Conservation (phyloP, 2,797 vertebrate genomes). For the Steatocranus sp. region DNA sequence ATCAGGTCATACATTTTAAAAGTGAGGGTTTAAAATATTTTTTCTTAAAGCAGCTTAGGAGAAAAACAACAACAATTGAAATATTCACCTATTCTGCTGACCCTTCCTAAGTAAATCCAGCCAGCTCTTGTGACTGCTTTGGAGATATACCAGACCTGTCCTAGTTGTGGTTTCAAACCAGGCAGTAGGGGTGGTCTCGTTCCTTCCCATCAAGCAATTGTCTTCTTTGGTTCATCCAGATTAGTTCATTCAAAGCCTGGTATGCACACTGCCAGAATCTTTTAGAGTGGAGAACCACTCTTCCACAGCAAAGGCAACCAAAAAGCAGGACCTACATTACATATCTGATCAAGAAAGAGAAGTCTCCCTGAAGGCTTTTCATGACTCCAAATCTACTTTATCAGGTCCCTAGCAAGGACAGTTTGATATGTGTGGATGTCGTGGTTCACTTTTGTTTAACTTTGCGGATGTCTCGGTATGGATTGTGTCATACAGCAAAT, state of each 20-base stretch:
- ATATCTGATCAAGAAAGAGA: neutral
- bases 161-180: neutral
- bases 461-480: neutral
- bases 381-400: neutral
- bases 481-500: neutral
- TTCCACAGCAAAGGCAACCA: neutral
- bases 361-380: neutral
- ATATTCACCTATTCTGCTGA: neutral
- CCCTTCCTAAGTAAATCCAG: neutral
- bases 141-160: neutral
- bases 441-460: neutral
- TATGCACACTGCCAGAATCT: neutral
- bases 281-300: neutral
- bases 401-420: neutral
- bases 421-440: neutral
- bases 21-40: neutral
- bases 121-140: neutral
- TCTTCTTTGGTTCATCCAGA: neutral
- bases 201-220: neutral
- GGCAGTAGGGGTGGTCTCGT: neutral
- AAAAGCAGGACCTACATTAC: neutral
- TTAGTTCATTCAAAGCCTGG: neutral
- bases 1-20: neutral
- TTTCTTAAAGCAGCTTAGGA: neutral
- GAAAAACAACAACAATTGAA: neutral